A percentile compares a stretch with the other conserved stretches of the same genome.
phyloP scores from a whole-genome alignment of 2,797 vertebrate species.

The Tapirus indicus region DNA sequence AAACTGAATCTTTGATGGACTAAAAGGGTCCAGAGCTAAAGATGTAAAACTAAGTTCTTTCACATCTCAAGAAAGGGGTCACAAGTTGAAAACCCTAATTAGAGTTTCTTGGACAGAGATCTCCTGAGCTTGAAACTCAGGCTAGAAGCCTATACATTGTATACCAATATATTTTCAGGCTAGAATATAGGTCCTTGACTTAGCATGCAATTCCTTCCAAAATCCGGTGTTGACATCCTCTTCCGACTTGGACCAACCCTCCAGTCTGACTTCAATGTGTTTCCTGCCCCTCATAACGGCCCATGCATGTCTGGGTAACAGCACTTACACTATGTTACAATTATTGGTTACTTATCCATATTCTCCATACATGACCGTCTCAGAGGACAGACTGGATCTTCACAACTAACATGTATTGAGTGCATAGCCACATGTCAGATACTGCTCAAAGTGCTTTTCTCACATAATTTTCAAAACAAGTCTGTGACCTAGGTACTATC shows the following conservation, averaged over 20 bases:
- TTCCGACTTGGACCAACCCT: not conserved
- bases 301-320: not conserved
- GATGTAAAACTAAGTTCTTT: conserved; percentile 23
- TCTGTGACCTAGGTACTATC: not conserved
- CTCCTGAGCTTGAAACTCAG: not conserved
- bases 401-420: not conserved
- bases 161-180: not conserved
- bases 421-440: not conserved
- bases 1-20: not conserved
- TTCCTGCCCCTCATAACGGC: not conserved
- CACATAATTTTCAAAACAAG: not conserved
- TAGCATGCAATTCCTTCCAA: not conserved
- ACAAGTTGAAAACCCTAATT: not conserved
- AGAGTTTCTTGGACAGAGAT: not conserved
- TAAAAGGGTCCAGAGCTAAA: not conserved
- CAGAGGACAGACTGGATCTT: not conserved
- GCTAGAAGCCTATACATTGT: not conserved
- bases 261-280: not conserved
- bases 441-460: not conserved
- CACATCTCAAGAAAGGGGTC: not conserved
- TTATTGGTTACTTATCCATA: not conserved
- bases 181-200: not conserved
- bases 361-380: not conserved
- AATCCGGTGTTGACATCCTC: not conserved
- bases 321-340: not conserved